Base-by-base conservation (phyloP, 2,888 invertebrate genomes). In the Pristionchus exspectatus region DNA sequence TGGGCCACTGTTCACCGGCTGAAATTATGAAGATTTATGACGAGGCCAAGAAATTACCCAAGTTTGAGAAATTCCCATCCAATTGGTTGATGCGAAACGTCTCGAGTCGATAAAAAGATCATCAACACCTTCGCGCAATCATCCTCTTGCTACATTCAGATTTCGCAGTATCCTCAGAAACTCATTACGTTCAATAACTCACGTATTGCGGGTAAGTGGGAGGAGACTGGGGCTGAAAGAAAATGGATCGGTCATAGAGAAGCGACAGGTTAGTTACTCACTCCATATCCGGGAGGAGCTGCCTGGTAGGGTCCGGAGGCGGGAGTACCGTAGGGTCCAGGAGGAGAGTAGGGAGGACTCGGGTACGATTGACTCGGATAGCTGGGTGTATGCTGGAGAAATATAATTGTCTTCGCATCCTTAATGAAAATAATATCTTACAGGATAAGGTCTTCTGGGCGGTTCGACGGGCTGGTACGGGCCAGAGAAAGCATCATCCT, bases 151-250 rank as follows among this genome's bases (percentile, higher is more conserved):
- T 38, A 38, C 38, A 18, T 54, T 54, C 18, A 1, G 54, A 54
- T 38, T 38, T 3, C 38, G 38, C 38, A 38, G 38, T 38, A 38
- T 3, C 38, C 59, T 59, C 4, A 59, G 59, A 14, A 66, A 66
- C 12, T 30, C 3, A 69, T 69, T 2, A 24, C 3, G 56, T 56
- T 66, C n/a, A 18, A 16, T 14, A 0, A 77, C 77, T 38, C 24
- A 77, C 77, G 77, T 77, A 77, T 38, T 38, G 9, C 14, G 77
- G 77, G 44, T 77, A 77, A 24, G 38, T 10, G 77, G 77, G 44
- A 77, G 77, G 21, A 9, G 77, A 44, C 77, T 77, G 38, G 24
- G 77, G 77, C 77, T 77, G 77, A 44, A 77, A 69, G n/a, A 16
- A 69, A 9, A 77, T 77, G n/a, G 30, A 77, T 77, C 18, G 10